phyloP scores from a whole-genome alignment of 2,888 invertebrate genomes.

The Tenthredo notha region DNA sequence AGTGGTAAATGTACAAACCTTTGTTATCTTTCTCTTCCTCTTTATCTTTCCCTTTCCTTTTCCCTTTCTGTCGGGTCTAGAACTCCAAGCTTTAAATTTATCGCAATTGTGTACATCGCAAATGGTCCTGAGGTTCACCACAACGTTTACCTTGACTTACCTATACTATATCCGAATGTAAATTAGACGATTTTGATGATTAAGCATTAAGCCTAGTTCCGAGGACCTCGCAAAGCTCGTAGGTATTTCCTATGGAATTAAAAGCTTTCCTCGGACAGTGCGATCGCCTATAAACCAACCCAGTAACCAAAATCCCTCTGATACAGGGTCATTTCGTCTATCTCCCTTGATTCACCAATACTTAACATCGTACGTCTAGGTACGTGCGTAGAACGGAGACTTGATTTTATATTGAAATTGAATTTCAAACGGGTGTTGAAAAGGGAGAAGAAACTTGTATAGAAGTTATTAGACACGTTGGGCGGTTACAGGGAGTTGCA shows the following conservation, averaged over 20 bases:
- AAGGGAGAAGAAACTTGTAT: neutral
- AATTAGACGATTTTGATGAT: constrained; percentile 32
- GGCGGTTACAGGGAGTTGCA: neutral
- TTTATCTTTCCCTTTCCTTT: neutral
- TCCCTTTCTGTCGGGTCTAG: neutral
- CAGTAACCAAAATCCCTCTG: constrained; percentile 5
- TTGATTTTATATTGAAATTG: neutral
- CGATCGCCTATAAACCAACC: neutral
- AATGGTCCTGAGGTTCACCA: neutral
- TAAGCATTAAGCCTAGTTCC: neutral
- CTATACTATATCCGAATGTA: neutral
- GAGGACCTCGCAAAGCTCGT: neutral
- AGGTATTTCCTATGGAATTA: constrained; percentile 25
- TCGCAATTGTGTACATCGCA: neutral
- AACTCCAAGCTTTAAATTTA: neutral
- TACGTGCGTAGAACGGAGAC: neutral
- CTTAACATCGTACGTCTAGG: neutral
- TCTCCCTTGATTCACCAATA: neutral
- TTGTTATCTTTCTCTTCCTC: neutral
- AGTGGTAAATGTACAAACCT: neutral
- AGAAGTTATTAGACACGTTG: neutral
- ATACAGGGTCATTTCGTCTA: neutral
- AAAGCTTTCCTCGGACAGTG: constrained; percentile 36
- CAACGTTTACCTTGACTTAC: neutral
- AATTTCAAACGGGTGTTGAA: neutral